Conservation (phyloP, 2,888 invertebrate genomes). For the Acrobasis repandana region DNA sequence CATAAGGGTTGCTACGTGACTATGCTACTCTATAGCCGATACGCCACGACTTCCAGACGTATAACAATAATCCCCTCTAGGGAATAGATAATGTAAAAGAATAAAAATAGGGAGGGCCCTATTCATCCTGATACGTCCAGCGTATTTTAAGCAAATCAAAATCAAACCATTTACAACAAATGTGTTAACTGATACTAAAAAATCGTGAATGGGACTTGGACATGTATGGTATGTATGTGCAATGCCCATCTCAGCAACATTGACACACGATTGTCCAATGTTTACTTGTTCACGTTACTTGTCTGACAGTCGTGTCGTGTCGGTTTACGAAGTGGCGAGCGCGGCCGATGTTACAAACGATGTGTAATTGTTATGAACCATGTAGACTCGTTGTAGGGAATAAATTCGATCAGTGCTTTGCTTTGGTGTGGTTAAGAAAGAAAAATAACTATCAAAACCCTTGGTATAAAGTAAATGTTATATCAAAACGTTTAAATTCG, state of each 20-base stretch:
- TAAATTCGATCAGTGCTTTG: slow-evolving; percentile 12
- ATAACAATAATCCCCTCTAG: not conserved
- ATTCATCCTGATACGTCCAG: not conserved
- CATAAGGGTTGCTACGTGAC: not conserved
- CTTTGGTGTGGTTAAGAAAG: not conserved
- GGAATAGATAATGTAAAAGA: no score
- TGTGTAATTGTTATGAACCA: not conserved
- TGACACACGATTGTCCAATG: not conserved
- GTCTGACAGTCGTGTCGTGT: slow-evolving; percentile 1
- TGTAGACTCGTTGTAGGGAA: slow-evolving; percentile 4
- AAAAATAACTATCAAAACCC: not conserved
- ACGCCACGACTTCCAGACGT: not conserved
- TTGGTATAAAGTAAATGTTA: not conserved
- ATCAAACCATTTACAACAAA: not conserved
- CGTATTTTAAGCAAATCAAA: not conserved
- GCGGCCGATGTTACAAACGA: not conserved
- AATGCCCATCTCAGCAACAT: not conserved
- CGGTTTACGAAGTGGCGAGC: slow-evolving; percentile 1
- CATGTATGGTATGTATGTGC: not conserved
- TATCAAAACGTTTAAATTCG: not conserved
- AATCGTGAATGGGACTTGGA: no score
- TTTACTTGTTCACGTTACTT: not conserved
- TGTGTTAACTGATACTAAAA: no score
- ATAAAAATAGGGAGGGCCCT: no score
- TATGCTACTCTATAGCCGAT: slow-evolving; percentile 3